phyloP scores from a whole-genome alignment of 2,888 invertebrate genomes.

The Harpalus rubripes region DNA sequence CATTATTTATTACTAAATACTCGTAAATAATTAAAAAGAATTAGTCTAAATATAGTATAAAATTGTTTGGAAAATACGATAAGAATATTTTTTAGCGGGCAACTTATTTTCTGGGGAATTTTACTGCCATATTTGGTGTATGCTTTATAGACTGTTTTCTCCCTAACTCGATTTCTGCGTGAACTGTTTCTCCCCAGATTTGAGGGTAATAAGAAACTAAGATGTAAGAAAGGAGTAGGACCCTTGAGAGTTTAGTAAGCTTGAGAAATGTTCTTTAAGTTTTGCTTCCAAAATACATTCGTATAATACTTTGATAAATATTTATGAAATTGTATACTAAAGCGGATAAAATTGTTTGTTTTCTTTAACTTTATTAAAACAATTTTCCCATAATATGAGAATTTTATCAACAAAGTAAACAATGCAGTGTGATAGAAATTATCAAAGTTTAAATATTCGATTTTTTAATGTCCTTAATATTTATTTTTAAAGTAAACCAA shows the following conservation, averaged over 20 bases:
- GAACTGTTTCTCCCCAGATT: background rate
- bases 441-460: too few relatives aligned
- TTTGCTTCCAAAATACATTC: background rate
- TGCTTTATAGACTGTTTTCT: conserved; percentile 36
- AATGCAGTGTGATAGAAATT: too few relatives aligned
- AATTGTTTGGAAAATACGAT: background rate
- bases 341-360: too few relatives aligned
- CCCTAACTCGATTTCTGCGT: conserved; percentile 13
- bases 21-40: conserved; percentile 8
- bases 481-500: too few relatives aligned
- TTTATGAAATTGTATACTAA: too few relatives aligned
- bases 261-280: background rate
- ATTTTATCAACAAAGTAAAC: too few relatives aligned
- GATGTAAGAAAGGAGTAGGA: background rate
- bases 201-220: conserved; percentile 4
- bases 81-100: background rate
- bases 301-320: background rate
- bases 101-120: background rate
- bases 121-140: background rate
- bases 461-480: too few relatives aligned
- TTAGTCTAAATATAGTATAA: background rate
- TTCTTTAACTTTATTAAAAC: too few relatives aligned
- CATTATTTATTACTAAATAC: conserved; percentile 6
- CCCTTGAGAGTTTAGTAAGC: background rate
- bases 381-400: too few relatives aligned